Evolutionary conservation across 2,113 vertebrate species (phyloP), one percentile per base, ranked within the genome.

Genomic region (Loxodonta africana): DNA sequence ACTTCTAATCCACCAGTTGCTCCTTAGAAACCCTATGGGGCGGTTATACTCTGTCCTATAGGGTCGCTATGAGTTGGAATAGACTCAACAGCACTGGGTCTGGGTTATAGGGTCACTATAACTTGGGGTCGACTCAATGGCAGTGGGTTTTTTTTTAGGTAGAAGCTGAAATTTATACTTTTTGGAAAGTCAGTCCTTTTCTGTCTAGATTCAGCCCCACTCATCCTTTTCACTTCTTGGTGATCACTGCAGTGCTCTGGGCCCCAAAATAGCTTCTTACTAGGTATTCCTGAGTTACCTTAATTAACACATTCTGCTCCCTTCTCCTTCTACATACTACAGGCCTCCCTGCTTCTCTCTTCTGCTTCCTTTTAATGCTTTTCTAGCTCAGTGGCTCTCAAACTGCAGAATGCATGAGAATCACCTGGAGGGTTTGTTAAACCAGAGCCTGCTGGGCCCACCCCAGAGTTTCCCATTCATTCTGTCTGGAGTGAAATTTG

Each of bases 281-380:
- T 60, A 15, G 9, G 8, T 2, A 30, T 11, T 3, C 18, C 57
- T 26, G 8, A 4, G 53, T 46, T 77, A 9, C 37, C 30, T 62
- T 8, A 5, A 15, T 5, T 5, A 88, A 11, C 28, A 53, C 28
- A 3, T 2, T 62, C 10, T 25, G 20, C 10, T 33, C 11, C 5
- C 5, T 62, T 30, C 60, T 5, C 4, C 46, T 73, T 30, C 33
- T 1, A 8, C 1, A 25, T 4, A 15, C 48, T 6, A 1, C 1
- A 51, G 0, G 9, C 30, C n/a, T 23, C 4, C 28, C 4, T 1
- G 10, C 3, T 51, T 48, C 44, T 83, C 53, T 9, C 37, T 37
- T 82, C 23, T 76, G n/a, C 51, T 15, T 14, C n/a, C 53, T 62
- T 85, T 23, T 33, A 51, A 86, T 33, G 28, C 8, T 30, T 28